Base-by-base conservation (phyloP, 2,888 invertebrate species). In the Latheticus oryzae region DNA sequence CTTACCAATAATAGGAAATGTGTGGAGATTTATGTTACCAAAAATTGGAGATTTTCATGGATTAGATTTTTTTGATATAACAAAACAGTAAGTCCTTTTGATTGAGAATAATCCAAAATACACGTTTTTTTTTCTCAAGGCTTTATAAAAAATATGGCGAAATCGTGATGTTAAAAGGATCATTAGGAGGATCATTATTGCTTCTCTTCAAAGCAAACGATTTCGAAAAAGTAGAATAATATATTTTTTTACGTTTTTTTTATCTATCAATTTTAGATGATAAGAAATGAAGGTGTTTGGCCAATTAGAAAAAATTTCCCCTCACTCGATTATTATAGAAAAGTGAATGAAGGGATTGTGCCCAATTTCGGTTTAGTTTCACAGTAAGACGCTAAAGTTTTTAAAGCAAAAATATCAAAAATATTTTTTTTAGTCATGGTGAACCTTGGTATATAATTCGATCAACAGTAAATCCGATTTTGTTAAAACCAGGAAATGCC, bases 361-460 rank as follows among this genome's bases (percentile, higher is more conserved):
- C 7, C 1, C 1, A 35, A n/a, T 35, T 17, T 17, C 2, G 35
- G 35, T 1, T 13, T 35, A 3, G 8, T 8, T 2, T 1, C 5
- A 35, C 9, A 17, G 35, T 35, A 16, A 17, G 35, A 19, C n/a
- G n/a, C 19, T 21, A 21, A 26, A 26, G n/a, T 9, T 26, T 26
- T n/a, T n/a, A n/a, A n/a, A n/a, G n/a, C n/a, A n/a, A n/a, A n/a
- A 26, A 5, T 3, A 26, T 2, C n/a, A 3, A 26, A 26, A 7
- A 8, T 8, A 7, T 4, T 24, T 43, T 9, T 67, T 67, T 12
- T 54, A 75, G 84, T 21, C 81, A 84, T 67, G 84, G 83, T 2
- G 80, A 82, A 42, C 81, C 82, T 58, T 85, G 84, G 84, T 81
- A 81, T 63, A 73, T 81, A 30, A 70, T 83, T n/a, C 70, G 84